phyloP scores from a whole-genome alignment of 1,140 invertebrate species.

The Ylistrum balloti region DNA sequence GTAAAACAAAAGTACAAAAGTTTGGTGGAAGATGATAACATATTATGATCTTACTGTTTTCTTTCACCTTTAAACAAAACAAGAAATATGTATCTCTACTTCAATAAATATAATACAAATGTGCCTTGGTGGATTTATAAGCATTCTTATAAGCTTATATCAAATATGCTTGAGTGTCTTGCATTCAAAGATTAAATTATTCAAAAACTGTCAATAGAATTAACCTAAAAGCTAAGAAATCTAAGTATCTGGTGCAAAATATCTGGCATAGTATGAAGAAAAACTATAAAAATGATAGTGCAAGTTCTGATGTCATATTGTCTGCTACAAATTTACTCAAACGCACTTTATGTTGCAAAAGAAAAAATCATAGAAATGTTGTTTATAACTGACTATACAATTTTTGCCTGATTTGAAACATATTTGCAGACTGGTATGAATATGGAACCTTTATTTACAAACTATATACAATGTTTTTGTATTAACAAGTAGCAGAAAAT shows the following conservation, averaged over 20 bases:
- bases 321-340: no score
- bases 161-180: neutral
- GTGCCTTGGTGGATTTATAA: neutral
- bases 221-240: no score
- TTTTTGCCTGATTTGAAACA: neutral
- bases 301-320: no score
- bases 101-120: constrained; percentile 3
- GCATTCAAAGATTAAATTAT: no score
- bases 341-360: no score
- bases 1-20: neutral
- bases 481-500: neutral
- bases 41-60: neutral
- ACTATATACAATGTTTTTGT: neutral
- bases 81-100: neutral
- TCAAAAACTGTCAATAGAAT: no score
- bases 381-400: neutral
- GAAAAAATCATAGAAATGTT: no score
- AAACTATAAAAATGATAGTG: no score
- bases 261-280: no score
- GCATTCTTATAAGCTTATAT: neutral
- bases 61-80: neutral
- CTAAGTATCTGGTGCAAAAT: no score
- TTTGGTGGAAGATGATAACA: neutral
- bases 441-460: neutral
- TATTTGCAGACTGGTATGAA: neutral